Conservation (phyloP, 2,113 vertebrate genomes). For the Meriones unguiculatus region DNA sequence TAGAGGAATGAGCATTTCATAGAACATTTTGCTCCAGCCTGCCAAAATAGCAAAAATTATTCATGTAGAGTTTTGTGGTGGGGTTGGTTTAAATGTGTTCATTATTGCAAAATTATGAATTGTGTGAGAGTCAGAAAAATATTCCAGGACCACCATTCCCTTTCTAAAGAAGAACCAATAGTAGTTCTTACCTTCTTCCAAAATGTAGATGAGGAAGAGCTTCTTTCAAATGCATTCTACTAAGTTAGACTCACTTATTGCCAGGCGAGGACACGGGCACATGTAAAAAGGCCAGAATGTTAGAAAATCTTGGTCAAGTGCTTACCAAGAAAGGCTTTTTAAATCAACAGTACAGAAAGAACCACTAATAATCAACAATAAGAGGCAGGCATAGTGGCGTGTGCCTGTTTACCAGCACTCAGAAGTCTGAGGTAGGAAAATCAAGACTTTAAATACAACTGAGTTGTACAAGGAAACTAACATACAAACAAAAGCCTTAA, state of each 20-base stretch:
- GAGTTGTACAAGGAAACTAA: too few relatives aligned
- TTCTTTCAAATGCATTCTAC: background rate
- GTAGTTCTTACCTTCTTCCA: background rate
- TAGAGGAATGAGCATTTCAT: background rate
- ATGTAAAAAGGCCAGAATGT: background rate
- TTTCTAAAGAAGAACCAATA: background rate
- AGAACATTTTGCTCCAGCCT: background rate
- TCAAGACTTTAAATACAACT: background rate
- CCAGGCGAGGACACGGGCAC: background rate
- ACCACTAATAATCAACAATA: background rate
- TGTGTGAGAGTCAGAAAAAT: conserved; percentile 39
- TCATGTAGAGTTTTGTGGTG: background rate
- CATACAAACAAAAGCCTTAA: background rate
- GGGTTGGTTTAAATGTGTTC: conserved; percentile 48
- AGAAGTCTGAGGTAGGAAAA: background rate
- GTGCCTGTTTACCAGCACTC: too few relatives aligned
- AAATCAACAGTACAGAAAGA: background rate
- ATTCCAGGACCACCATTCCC: background rate
- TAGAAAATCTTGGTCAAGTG: background rate
- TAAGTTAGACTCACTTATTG: background rate
- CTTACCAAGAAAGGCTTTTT: background rate
- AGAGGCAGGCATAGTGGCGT: background rate
- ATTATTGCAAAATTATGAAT: conserved; percentile 22
- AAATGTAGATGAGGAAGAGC: background rate
- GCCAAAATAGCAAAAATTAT: background rate